Evolutionary conservation across 2,113 vertebrate species (phyloP).

Genomic region (Setophaga kirtlandii): DNA sequence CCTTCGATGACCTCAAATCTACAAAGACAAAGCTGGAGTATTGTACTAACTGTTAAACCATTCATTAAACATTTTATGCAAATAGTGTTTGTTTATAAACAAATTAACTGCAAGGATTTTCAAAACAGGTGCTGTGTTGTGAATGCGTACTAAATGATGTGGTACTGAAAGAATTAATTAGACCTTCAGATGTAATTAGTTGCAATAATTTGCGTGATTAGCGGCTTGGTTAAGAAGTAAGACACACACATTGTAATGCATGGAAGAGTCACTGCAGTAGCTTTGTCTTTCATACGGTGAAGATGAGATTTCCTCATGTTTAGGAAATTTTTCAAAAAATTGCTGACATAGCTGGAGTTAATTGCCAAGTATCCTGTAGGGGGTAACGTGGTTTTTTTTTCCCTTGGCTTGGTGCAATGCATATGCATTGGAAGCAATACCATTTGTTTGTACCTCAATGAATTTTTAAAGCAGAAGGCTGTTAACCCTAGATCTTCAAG

Average conservation of each 20-base stretch:
- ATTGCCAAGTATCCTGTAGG: slow-evolving; percentile 84
- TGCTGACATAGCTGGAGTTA: slow-evolving; percentile 87
- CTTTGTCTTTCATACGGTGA: slow-evolving; percentile 79
- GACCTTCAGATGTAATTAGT: slow-evolving; percentile 98
- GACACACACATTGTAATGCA: slow-evolving; percentile 89
- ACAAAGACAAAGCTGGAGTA: slow-evolving; percentile 82
- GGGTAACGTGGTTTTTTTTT: slow-evolving; percentile 17
- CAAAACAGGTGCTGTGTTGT: slow-evolving; percentile 98
- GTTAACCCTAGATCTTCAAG: slow-evolving; percentile 76
- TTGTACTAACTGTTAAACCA: slow-evolving; percentile 83
- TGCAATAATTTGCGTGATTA: slow-evolving; percentile 99
- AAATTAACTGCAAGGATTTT: slow-evolving; percentile 97
- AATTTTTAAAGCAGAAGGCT: slow-evolving; percentile 77
- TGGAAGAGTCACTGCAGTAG: slow-evolving; percentile 76
- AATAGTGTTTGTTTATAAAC: slow-evolving; percentile 97
- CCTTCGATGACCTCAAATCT: slow-evolving; percentile 81
- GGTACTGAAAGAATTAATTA: slow-evolving; percentile 99
- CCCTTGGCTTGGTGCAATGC: slow-evolving; percentile 61
- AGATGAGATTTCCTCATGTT: slow-evolving; percentile 77
- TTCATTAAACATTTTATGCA: slow-evolving; percentile 97
- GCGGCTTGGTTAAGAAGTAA: slow-evolving; percentile 96
- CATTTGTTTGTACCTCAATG: slow-evolving; percentile 72
- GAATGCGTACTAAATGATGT: slow-evolving; percentile 98
- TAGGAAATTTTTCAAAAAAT: slow-evolving; percentile 86
- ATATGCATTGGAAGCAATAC: slow-evolving; percentile 56